Evolutionary conservation across 2,113 vertebrate genomes (phyloP), one percentile per base, ranked within the genome.

Genomic region (Hippocampus comes): DNA sequence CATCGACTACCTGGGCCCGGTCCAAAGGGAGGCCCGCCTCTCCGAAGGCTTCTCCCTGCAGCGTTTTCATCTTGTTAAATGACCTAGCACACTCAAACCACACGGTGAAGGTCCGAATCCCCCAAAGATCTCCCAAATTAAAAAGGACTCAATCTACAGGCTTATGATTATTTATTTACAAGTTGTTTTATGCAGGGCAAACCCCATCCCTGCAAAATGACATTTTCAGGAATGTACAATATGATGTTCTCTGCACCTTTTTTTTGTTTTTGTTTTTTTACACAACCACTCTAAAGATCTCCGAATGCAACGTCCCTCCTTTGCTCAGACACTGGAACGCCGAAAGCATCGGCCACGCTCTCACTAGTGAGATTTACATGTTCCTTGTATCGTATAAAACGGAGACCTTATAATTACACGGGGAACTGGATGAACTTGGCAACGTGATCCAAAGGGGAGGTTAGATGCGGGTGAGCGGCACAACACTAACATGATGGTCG

Each of bases 401-500:
- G 20, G 60, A 30, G 71, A 77, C 46, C 66, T 81, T 65, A 82
- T 82, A 79, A 82, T 72, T 83, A 88, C 67, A 76, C 79, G 73
- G 65, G 78, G 83, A 72, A 78, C 75, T 27, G 68, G 69, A 83
- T 79, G 81, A 86, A 83, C 79, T 84, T 88, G 89, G 86, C 78
- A 82, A 88, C 78, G 73, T 68, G 91, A 90, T 91, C 67, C 91
- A 90, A 91, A 91, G 77, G 81, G 82, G 82, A 68, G 80, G 76
- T 67, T 23, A 27, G 48, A 34, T 34, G 30, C 63, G 14, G 2
- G 3, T 38, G 34, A 57, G 63, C 34, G 63, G 34, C 61, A n/a
- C 61, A 10, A 63, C 34, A n/a, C 18, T 42, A 41, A 63, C 61
- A 63, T 41, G 34, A 41, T 42, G 61, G 38, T 20, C 27, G 18